Conservation (phyloP, 2,888 invertebrate genomes). For the Oligia fasciuncula region DNA sequence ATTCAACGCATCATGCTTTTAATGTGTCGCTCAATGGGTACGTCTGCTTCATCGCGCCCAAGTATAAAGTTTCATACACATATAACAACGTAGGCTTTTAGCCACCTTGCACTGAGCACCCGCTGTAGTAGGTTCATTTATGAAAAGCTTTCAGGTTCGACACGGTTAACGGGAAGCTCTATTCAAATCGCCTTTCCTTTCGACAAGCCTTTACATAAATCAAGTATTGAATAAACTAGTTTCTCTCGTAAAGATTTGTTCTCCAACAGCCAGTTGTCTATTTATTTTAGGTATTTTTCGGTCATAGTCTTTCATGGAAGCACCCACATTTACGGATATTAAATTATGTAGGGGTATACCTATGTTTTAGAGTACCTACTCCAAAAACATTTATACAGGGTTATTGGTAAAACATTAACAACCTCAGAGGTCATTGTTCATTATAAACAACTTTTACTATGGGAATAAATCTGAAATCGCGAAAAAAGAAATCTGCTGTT, state of each 20-base stretch:
- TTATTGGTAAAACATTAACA: too few species aligned
- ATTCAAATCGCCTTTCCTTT: constrained; percentile 86
- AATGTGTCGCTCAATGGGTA: constrained; percentile 69
- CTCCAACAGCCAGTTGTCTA: constrained; percentile 46
- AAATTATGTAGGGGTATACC: constrained; percentile 1
- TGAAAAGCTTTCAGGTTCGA: constrained; percentile 88
- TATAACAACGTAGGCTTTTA: constrained; percentile 79
- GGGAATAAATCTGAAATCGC: too few species aligned
- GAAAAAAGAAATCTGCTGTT: too few species aligned
- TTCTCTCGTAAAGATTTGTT: constrained; percentile 75
- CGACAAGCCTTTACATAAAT: constrained; percentile 84
- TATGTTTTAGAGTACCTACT: neutral
- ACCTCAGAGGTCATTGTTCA: too few species aligned
- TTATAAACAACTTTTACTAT: too few species aligned
- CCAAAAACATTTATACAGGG: constrained; percentile 9
- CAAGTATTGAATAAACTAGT: constrained; percentile 84
- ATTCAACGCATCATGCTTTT: constrained; percentile 65
- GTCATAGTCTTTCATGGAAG: neutral
- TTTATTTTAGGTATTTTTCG: constrained; percentile 31
- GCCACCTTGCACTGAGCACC: constrained; percentile 80
- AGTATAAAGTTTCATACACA: constrained; percentile 80
- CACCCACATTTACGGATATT: constrained; percentile 13
- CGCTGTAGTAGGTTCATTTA: constrained; percentile 80
- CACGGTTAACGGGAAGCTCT: constrained; percentile 81
- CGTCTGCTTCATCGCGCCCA: constrained; percentile 71